Evolutionary conservation across 2,888 invertebrate genomes (phyloP).

Genomic region (Gibbula magus): DNA sequence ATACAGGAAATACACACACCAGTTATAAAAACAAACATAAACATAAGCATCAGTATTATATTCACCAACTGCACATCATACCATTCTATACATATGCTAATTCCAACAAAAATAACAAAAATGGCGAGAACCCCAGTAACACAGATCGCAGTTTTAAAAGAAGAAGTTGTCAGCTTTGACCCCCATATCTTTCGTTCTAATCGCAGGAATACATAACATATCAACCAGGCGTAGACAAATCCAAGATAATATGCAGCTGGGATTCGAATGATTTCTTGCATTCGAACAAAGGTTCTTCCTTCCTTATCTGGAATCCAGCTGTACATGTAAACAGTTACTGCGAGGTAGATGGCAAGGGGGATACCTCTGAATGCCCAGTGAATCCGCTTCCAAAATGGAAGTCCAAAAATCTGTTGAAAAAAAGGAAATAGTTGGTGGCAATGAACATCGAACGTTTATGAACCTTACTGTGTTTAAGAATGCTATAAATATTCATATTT

Average conservation of each 20-base stretch:
- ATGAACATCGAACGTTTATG: no score
- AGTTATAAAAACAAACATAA: background rate
- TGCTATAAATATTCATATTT: no score
- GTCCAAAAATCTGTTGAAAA: conserved; percentile 35
- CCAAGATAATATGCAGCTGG: conserved; percentile 33
- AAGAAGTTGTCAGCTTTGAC: background rate
- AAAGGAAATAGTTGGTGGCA: background rate
- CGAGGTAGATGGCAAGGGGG: conserved; percentile 36
- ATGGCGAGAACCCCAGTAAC: background rate
- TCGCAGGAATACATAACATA: conserved; percentile 11
- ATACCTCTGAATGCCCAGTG: conserved; percentile 32
- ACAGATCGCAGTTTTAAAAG: background rate
- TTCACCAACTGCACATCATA: background rate
- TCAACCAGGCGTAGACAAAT: conserved; percentile 2
- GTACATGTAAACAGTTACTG: conserved; percentile 36
- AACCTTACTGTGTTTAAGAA: no score
- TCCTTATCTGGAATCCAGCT: conserved; percentile 42
- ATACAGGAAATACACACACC: background rate
- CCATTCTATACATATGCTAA: background rate
- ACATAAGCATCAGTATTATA: background rate
- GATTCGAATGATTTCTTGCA: conserved; percentile 44
- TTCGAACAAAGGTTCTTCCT: conserved; percentile 38
- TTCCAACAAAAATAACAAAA: background rate
- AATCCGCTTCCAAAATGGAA: conserved; percentile 43
- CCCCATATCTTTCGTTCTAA: background rate